Conservation (phyloP, 2,888 invertebrate genomes). For the Digitonthophagus gazella region DNA sequence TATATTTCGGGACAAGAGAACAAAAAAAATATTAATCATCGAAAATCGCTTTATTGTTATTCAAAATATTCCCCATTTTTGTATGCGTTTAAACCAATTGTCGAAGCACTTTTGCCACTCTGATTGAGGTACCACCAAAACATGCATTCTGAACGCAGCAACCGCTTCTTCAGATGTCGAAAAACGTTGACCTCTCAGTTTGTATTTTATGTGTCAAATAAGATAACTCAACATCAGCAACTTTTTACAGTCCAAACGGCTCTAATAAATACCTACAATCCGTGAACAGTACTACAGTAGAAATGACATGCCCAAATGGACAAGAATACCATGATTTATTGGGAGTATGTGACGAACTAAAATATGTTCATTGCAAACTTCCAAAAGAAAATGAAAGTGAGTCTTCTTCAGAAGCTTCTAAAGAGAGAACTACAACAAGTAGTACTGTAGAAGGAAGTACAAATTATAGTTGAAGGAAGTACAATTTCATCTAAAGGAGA, state of each 20-base stretch:
- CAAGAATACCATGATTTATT: constrained; percentile 18
- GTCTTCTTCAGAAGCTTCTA: background rate
- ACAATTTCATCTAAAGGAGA: background rate
- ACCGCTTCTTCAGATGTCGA: no score
- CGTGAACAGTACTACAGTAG: constrained; percentile 20
- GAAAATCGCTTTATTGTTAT: no score
- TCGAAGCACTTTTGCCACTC: no score
- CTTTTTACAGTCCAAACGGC: constrained; percentile 17
- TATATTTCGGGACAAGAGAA: no score
- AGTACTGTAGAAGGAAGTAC: background rate
- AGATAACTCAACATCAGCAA: background rate
- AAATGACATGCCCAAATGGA: constrained; percentile 14
- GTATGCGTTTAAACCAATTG: no score
- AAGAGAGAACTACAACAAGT: background rate
- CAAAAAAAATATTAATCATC: background rate
- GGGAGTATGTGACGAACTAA: constrained; percentile 18
- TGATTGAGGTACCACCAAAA: no score
- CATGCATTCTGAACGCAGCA: no score
- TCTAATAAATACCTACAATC: constrained; percentile 22
- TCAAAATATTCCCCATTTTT: background rate
- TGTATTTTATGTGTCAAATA: no score
- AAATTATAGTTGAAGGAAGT: no score
- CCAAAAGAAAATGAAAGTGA: no score
- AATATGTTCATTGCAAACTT: constrained; percentile 18
- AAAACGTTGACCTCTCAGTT: no score